Base-by-base conservation (phyloP, 2,113 vertebrate species). In the Numida meleagris region DNA sequence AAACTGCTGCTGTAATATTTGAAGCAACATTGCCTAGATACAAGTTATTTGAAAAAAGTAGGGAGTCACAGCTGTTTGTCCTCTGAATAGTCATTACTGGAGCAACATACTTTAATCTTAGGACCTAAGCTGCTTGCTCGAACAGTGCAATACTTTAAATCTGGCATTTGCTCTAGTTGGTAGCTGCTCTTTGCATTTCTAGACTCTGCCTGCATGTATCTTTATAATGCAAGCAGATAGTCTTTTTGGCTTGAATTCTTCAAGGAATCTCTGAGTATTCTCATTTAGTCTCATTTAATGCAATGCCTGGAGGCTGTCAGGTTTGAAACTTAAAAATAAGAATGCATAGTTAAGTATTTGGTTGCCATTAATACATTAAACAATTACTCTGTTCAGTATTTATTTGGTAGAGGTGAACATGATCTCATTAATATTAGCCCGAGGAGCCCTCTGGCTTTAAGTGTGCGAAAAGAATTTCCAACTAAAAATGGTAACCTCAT, bases 341-440 rank as follows among this genome's bases (percentile, higher is more conserved):
- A 92, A 65, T 48, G 8, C 59, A 12, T 1, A 2, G 55, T 85
- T 76, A 88, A 91, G 70, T 79, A 55, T 50, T 46, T 68, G 57
- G 53, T 67, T 82, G 29, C 23, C 76, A 46, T 87, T 90, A 92
- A 87, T 82, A 17, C 53, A 72, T 89, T 65, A 85, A 86, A n/a
- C 19, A 61, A 82, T 70, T 86, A 40, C 59, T 82, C 31, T 81
- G 13, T 80, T 89, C 62, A 55, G 40, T 94, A 74, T 93, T 91
- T 77, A 75, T 91, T 89, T 92, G 77, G 63, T 84, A 86, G 88
- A 90, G 13, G 63, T 65, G 55, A 92, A 66, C 17, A 29, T 5
- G 1, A 61, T 90, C 78, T 90, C 72, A 86, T 84, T 88, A 91
- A 59, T 92, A 66, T 63, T 94, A 87, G 85, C 46, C 82, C 66